Percentiles rank a stretch among this genome's conserved stretches.
phyloP scores from a whole-genome alignment of 53 echinoderm and acorn worm genomes.

The Hippasteria phrygiana region DNA sequence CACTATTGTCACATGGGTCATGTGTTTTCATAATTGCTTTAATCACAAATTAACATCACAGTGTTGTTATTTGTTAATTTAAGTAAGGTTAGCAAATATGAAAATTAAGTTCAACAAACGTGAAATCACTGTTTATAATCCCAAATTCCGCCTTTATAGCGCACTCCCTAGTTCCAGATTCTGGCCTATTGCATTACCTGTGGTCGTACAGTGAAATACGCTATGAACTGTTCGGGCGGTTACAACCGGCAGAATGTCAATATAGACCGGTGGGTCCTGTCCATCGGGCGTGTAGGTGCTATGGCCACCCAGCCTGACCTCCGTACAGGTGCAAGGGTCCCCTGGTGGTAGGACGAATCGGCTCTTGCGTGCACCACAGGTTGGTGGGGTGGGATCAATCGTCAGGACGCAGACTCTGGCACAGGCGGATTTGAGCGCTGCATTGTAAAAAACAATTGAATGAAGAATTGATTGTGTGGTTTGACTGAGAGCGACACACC shows the following conservation, averaged over 20 bases:
- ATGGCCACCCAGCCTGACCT: constrained; percentile 39
- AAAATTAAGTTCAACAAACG: too few species aligned
- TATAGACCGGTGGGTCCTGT: background rate
- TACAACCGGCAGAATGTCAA: background rate
- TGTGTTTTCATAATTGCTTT: too few species aligned
- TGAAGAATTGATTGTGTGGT: too few species aligned
- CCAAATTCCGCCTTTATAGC: too few species aligned
- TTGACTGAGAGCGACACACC: too few species aligned
- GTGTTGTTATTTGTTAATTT: too few species aligned
- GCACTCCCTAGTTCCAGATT: too few species aligned
- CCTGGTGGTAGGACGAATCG: constrained; percentile 16
- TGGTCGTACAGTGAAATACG: background rate
- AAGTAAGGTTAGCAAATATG: too few species aligned
- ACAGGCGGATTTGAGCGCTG: background rate
- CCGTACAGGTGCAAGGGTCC: constrained; percentile 32
- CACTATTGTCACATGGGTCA: too few species aligned
- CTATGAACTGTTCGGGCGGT: background rate
- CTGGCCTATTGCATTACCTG: too few species aligned
- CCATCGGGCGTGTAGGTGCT: background rate
- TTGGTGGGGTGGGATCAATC: constrained; percentile 16
- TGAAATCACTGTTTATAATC: too few species aligned
- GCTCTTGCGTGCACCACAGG: background rate
- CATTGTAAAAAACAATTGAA: background rate
- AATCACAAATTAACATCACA: too few species aligned
- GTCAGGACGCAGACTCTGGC: constrained; percentile 26